phyloP scores from a whole-genome alignment of 2,888 invertebrate species.

The Craniophora ligustri region DNA sequence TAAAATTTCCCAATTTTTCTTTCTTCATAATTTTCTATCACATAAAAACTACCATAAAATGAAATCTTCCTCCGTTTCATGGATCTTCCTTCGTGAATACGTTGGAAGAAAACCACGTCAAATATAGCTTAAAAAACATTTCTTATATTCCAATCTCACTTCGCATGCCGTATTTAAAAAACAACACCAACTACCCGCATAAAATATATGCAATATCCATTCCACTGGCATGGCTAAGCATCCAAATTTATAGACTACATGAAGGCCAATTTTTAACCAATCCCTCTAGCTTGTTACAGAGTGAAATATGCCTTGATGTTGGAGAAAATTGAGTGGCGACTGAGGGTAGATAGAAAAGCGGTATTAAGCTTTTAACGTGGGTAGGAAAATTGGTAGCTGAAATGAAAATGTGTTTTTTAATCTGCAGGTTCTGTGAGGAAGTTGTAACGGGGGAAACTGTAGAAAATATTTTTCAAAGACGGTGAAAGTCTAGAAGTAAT shows the following conservation, averaged over 20 bases:
- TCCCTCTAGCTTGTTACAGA: slow-evolving; percentile 71
- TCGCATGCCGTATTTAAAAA: slow-evolving; percentile 37
- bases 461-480: slow-evolving; percentile 40
- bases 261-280: slow-evolving; percentile 79
- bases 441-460: slow-evolving; percentile 17
- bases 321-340: slow-evolving; percentile 55
- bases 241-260: slow-evolving; percentile 76
- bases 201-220: slow-evolving; percentile 58
- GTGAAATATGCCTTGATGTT: slow-evolving; percentile 57
- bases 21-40: too few species aligned
- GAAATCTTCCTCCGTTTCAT: too few species aligned
- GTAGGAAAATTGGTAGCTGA: slow-evolving; percentile 29
- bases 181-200: slow-evolving; percentile 24
- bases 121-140: too few species aligned
- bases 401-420: slow-evolving; percentile 40
- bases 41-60: too few species aligned
- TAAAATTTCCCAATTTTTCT: too few species aligned
- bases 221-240: slow-evolving; percentile 52
- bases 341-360: slow-evolving; percentile 39
- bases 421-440: slow-evolving; percentile 23
- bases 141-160: too few species aligned
- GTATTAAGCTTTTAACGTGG: slow-evolving; percentile 47
- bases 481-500: slow-evolving; percentile 5
- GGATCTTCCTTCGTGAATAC: too few species aligned
- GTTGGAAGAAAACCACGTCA: too few species aligned